Base-by-base conservation (phyloP, 2,797 vertebrate genomes). In the Rhinella marina region DNA sequence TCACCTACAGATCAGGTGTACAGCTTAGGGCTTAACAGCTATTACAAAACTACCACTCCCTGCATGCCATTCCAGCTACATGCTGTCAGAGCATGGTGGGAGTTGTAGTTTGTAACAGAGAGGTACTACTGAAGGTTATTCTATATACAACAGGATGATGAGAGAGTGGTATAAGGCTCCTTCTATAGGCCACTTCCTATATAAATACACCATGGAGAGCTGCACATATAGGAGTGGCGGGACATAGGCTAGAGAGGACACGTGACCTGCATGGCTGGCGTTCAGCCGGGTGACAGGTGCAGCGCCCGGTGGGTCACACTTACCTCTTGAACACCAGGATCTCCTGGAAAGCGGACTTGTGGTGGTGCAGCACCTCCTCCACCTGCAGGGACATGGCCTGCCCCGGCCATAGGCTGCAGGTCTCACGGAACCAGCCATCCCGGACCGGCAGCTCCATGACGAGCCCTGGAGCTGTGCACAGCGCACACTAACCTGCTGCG, bases 371-470 rank as follows among this genome's bases (percentile, higher is more conserved):
- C 72, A 98, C 93, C 93, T 97, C 96, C 76, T 98, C 97, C 90
- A 99, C 97, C 91, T 99, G 95, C 88, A 99, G 95, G 90, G 97
- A 98, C 94, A 97, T 95, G 7, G 98, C 97, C 91, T 98, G 98
- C 0, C 98, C 97, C 14, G 98, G 98, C 97, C 98, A 99, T 81
- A 99, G 89, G 83, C 95, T 95, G 92, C 97, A 97, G 2, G 95
- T 97, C 91, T 99, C 98, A 4, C 96, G 97, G 92, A 99, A 99
- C 98, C 98, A 98, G 32, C 98, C 98, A 83, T 97, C 96, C 84
- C 94, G 96, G 86, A 98, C 92, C 87, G 59, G 83, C 78, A 41
- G 25, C 77, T 88, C 82, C 88, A 90, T 90, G 66, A 90, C 90
- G 50, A 91, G 80, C 61, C 81, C 86, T 10, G 2, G n/a, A 23